phyloP scores from a whole-genome alignment of 2,113 vertebrate species.

The Donacobius atricapilla region DNA sequence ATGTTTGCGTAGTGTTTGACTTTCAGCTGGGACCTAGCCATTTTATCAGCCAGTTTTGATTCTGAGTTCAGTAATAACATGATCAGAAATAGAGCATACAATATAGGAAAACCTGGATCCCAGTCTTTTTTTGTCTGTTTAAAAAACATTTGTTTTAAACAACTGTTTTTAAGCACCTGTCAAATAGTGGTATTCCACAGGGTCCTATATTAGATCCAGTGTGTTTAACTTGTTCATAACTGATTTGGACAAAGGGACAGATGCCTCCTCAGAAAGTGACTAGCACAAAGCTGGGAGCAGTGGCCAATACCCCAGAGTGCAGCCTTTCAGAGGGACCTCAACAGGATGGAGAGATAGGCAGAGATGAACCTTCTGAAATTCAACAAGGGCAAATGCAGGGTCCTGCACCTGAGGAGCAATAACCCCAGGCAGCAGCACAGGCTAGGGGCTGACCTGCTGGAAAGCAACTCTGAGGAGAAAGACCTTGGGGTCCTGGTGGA shows the following conservation, averaged over 20 bases:
- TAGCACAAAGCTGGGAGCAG: not conserved
- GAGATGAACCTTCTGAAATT: not conserved
- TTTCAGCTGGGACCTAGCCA: not conserved
- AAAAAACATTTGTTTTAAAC: not conserved
- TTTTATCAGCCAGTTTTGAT: not conserved
- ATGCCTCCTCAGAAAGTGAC: not conserved
- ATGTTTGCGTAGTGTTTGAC: not conserved
- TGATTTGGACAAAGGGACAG: no score
- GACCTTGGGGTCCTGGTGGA: not conserved
- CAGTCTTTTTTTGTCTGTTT: not conserved
- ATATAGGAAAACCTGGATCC: not conserved
- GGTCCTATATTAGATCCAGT: no score
- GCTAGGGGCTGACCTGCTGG: not conserved
- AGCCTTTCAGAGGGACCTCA: not conserved
- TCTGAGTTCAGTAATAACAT: not conserved
- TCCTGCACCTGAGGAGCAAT: accelerated
- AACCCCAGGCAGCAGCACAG: not conserved
- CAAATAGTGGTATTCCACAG: not conserved
- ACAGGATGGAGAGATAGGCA: no score
- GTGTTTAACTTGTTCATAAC: not conserved
- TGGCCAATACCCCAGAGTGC: no score
- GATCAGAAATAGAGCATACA: not conserved
- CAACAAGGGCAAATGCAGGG: not conserved
- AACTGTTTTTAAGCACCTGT: not conserved
- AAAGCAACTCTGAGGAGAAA: not conserved